Evolutionary conservation across 2,888 invertebrate species (phyloP).

Genomic region (Drosophila diplacantha): DNA sequence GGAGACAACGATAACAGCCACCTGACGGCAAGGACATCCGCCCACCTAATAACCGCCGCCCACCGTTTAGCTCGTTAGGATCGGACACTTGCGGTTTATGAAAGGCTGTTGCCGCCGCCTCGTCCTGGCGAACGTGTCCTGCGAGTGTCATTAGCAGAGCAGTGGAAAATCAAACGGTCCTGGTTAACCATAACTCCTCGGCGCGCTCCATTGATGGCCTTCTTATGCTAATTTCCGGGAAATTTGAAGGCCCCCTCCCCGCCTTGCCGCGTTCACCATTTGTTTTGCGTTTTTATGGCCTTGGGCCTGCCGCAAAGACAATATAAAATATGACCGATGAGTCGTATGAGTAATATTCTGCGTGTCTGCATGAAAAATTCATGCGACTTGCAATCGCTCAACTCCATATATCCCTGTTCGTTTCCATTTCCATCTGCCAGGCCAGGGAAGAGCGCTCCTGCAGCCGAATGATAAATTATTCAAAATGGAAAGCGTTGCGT

Average conservation of each 20-base stretch:
- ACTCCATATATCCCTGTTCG: conserved; percentile 12
- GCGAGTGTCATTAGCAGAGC: conserved; percentile 52
- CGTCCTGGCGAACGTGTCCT: conserved; percentile 41
- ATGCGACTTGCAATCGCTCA: conserved; percentile 36
- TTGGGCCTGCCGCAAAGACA: conserved; percentile 15
- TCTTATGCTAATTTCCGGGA: conserved; percentile 51
- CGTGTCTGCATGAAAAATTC: conserved; percentile 41
- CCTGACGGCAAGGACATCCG: conserved; percentile 7
- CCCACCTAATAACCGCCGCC: conserved; percentile 2
- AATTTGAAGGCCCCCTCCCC: not conserved
- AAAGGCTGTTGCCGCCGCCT: conserved; percentile 23
- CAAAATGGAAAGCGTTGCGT: conserved; percentile 50
- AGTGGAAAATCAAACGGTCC: conserved; percentile 50
- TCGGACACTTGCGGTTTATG: conserved; percentile 47
- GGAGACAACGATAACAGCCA: conserved; percentile 23
- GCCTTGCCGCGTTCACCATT: not conserved
- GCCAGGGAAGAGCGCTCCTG: conserved; percentile 25
- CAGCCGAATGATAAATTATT: conserved; percentile 48
- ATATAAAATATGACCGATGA: conserved; percentile 34
- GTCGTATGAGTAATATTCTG: conserved; percentile 27
- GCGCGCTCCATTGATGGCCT: conserved; percentile 37
- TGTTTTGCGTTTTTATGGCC: conserved; percentile 19
- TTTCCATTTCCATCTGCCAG: conserved; percentile 31
- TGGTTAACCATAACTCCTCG: conserved; percentile 43
- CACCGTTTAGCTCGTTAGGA: conserved; percentile 41